phyloP scores from a whole-genome alignment of 2,113 vertebrate species.

The Tylochromis polylepis region DNA sequence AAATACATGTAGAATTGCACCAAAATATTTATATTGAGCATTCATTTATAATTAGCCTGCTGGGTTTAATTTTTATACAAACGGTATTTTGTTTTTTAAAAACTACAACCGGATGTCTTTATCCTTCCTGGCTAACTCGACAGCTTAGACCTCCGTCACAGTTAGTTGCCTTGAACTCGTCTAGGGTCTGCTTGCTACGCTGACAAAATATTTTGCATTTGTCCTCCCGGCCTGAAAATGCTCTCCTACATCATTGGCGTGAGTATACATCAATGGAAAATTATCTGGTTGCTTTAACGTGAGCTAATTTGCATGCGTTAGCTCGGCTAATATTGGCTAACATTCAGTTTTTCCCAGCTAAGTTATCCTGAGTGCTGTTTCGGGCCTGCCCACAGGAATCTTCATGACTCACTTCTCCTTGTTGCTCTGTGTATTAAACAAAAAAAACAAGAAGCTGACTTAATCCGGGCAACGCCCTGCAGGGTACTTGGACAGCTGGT shows the following conservation, averaged over 20 bases:
- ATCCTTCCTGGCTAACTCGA: fast-evolving
- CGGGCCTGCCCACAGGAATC: not conserved
- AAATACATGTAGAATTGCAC: not conserved
- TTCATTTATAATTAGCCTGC: not conserved
- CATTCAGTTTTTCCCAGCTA: not conserved
- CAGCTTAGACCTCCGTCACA: not conserved
- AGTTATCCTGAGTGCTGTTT: not conserved
- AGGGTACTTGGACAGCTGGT: not conserved
- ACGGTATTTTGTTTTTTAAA: not conserved
- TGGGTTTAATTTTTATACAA: not conserved
- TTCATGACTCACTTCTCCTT: conserved; percentile 54
- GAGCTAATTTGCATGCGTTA: not conserved
- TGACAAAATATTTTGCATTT: not conserved
- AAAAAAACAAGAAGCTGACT: not conserved
- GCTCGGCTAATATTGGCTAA: not conserved
- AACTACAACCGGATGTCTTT: not conserved
- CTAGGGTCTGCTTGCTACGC: not conserved
- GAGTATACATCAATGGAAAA: conserved; percentile 9
- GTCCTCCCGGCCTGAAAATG: conserved; percentile 21
- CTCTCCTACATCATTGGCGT: conserved; percentile 64
- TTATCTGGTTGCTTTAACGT: fast-evolving
- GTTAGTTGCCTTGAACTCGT: not conserved
- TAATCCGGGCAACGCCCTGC: conserved; percentile 14
- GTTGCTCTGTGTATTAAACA: not conserved
- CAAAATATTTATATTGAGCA: not conserved